Base-by-base conservation (phyloP, 1,140 invertebrate genomes). In the Metopolophium dirhodum region DNA sequence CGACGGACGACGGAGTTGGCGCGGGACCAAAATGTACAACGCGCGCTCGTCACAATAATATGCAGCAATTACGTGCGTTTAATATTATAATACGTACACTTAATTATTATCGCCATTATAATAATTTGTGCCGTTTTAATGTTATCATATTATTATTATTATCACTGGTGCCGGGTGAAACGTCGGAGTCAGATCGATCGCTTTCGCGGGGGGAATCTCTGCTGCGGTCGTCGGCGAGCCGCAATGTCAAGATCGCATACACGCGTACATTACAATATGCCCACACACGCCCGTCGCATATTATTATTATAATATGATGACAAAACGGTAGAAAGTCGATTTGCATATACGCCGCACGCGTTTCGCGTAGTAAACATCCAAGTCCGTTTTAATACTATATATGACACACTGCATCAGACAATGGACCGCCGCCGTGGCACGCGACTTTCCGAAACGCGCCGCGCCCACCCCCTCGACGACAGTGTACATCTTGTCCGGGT, bases 301-400 rank as follows among this genome's bases (percentile, higher is more conserved):
- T 22, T 92, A 41, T 22, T 92, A 41, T 7, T 41, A 41, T 41
- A 41, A 1, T 2, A 47, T 6, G 68, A 92, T 92, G 91, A 92
- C 91, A 92, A 92, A 92, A 92, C 68, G 91, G 49, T 92, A 92
- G 91, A 92, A 92, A 92, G 91, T 92, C 82, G 91, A 54, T 85
- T 91, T 83, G 90, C 90, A 89, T 90, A 37, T 37, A 37, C 37
- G 37, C 49, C 77, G 37, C 61, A 49, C 57, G 87, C 49, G 87
- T 35, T 26, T 35, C 87, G n/a, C 26, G 87, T 22, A 37, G 49
- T 22, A 37, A 89, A 54, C 54, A 14, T 23, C 9, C 2, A 26
- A 47, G 61, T 7, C 57, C 54, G 90, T 77, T 41, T 41, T 77
- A 68, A n/a, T n/a, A 68, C 7, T 18, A n/a, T 7, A 30, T 18